phyloP scores from a whole-genome alignment of 1,140 invertebrate genomes.

The Lutraria rhynchaena region DNA sequence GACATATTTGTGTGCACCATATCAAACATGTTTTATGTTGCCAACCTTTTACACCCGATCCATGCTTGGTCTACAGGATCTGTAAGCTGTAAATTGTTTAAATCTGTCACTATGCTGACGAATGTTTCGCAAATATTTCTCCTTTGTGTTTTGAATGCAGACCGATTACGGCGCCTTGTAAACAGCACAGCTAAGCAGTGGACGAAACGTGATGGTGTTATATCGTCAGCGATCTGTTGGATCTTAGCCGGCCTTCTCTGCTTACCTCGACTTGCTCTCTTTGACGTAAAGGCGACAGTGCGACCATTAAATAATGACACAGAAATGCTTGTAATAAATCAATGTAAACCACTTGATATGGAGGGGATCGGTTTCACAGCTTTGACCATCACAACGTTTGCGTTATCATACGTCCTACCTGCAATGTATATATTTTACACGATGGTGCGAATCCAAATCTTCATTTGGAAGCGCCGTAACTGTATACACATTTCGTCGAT shows the following conservation, averaged over 20 bases:
- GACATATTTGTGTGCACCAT: slow-evolving; percentile 47
- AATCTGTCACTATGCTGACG: slow-evolving; percentile 35
- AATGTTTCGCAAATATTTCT: slow-evolving; percentile 45
- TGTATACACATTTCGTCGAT: slow-evolving; percentile 5
- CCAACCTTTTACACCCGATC: slow-evolving; percentile 24
- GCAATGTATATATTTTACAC: slow-evolving; percentile 6
- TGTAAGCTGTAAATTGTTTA: slow-evolving; percentile 38
- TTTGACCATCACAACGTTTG: slow-evolving; percentile 1
- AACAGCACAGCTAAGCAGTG: slow-evolving; percentile 19
- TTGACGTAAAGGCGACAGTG: slow-evolving; percentile 10
- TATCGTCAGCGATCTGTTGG: not conserved
- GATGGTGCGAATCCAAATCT: not conserved
- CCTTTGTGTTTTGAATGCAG: slow-evolving; percentile 31
- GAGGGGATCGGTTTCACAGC: not conserved
- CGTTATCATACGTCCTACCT: slow-evolving; percentile 17
- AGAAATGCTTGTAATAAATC: not conserved
- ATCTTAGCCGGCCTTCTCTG: not conserved
- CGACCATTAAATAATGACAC: not conserved
- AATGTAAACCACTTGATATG: slow-evolving; percentile 9
- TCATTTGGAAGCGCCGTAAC: slow-evolving; percentile 18
- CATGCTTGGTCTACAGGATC: slow-evolving; percentile 35
- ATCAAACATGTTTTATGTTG: slow-evolving; percentile 44
- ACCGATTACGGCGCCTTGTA: slow-evolving; percentile 17
- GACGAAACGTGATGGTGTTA: slow-evolving; percentile 12
- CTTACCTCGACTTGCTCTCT: slow-evolving; percentile 14